Evolutionary conservation across 2,888 invertebrate genomes (phyloP), one percentile per base, ranked within the genome.

Genomic region (Chloroclysta siterata): DNA sequence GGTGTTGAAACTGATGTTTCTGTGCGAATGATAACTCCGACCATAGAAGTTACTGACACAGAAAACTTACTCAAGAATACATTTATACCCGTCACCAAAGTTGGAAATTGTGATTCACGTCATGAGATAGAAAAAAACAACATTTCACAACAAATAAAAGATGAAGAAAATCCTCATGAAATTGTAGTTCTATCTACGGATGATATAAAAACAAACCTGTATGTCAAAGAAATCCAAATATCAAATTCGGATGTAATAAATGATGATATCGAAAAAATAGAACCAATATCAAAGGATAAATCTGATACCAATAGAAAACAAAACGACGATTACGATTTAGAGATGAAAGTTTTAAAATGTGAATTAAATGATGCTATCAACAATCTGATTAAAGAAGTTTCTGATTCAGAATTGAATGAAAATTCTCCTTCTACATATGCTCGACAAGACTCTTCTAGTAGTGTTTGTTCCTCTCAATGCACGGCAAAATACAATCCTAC

Each of bases 401-500:
- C 87, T 36, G 90, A 90, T 76, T 83, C 88, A 14, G 88, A 91
- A 76, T 5, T 68, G 5, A 79, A 78, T 67, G 86, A 87, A 66
- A 81, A 73, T 68, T 53, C 70, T n/a, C 86, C 82, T 74, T 86
- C 85, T 7, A 71, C 63, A 29, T 84, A 88, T 67, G 79, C 83
- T 52, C 94, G 95, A 57, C 94, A 94, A 83, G 94, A 94, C 80
- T 95, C 95, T 50, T 90, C 94, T 57, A 94, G 94, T 77, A 94
- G 94, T 76, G 92, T 94, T 73, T 94, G 94, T 80, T 95, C 95
- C 61, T 95, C 95, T 65, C 94, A 95, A 74, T 95, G 95, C 81
- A 96, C 96, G 36, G 95, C 95, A 65, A 95, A 95, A 80, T 95
- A 95, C 79, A 94, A 95, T 74, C 94, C 95, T 42, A 88, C 88